Evolutionary conservation across 2,797 vertebrate genomes (phyloP).

Genomic region (Crenichthys baileyi): DNA sequence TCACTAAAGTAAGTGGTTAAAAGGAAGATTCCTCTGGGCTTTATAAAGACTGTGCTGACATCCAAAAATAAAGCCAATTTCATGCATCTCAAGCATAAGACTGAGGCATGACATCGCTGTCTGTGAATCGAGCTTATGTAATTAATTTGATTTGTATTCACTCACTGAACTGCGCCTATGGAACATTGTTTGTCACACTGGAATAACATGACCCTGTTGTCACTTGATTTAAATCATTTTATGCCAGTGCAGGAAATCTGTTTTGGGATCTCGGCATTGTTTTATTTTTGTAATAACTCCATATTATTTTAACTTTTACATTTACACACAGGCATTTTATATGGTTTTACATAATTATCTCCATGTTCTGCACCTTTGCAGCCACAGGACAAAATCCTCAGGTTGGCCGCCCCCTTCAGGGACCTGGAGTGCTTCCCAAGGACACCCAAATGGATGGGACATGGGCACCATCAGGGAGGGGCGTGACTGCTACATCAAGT

Average conservation of each 20-base stretch:
- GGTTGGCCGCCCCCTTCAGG: slow-evolving; percentile 92
- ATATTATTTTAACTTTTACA: slow-evolving; percentile 1
- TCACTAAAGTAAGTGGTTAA: slow-evolving; percentile 43
- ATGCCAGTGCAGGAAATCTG: slow-evolving; percentile 17
- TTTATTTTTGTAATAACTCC: background rate
- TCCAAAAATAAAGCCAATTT: slow-evolving; percentile 76
- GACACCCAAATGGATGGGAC: slow-evolving; percentile 96
- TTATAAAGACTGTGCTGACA: slow-evolving; percentile 64
- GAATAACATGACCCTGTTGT: slow-evolving; percentile 48
- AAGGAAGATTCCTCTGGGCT: slow-evolving; percentile 44
- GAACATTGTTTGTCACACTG: slow-evolving; percentile 65
- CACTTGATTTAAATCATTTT: slow-evolving; percentile 31
- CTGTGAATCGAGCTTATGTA: slow-evolving; percentile 67
- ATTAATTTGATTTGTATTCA: slow-evolving; percentile 78
- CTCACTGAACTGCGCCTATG: slow-evolving; percentile 61
- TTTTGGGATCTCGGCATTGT: background rate
- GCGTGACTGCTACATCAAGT: slow-evolving; percentile 96
- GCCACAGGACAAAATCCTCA: slow-evolving; percentile 94
- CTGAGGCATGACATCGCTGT: slow-evolving; percentile 69
- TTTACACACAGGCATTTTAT: background rate
- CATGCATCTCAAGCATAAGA: slow-evolving; percentile 73
- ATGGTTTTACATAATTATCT: background rate
- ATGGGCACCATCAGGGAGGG: slow-evolving; percentile 94
- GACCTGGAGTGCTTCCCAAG: slow-evolving; percentile 91
- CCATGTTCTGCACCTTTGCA: slow-evolving; percentile 55